Base-by-base conservation (phyloP, 2,888 invertebrate species). In the Latrodectus hesperus region DNA sequence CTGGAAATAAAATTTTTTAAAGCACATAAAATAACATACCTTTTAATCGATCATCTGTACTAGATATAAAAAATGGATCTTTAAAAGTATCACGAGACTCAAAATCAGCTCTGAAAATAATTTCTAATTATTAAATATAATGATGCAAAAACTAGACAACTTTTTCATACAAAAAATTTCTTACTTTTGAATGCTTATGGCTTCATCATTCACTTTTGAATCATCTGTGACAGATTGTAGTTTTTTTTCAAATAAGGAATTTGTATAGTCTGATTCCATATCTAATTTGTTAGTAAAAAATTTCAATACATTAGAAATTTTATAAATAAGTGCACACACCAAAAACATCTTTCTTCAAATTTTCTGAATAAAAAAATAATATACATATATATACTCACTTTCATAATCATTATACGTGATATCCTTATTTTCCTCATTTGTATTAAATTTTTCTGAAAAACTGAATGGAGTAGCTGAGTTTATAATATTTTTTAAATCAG, bases 401-500 rank as follows among this genome's bases (percentile, higher is more conserved):
- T 79, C 17, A 67, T 16, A 6, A 17, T 60, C 67, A 52, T 38
- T 52, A 12, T 64, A 65, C 14, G 51, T 51, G 12, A 38, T 38
- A 12, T n/a, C 76, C 51, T 51, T 49, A 51, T 11, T 17, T 49
- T 77, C 65, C 11, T 51, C 38, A 52, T 26, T 67, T 16, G 14
- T 12, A 68, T 53, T 67, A 76, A 86, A 86, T 53, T 81, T 75
- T 52, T 75, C 10, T 17, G 86, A 71, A 65, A 81, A 71, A 12
- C 38, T 65, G 68, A 86, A 86, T n/a, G 75, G 22, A 70, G 64
- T 55, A 65, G 73, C 52, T 64, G 84, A 84, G 49, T 51, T 65
- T 17, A 86, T 65, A 17, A 86, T n/a, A 12, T 86, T 80, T 76
- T 86, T 86, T 38, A 86, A 76, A 67, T 86, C 65, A 65, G 76